Base-by-base conservation (phyloP, 2,113 vertebrate species). In the Rutilus rutilus region DNA sequence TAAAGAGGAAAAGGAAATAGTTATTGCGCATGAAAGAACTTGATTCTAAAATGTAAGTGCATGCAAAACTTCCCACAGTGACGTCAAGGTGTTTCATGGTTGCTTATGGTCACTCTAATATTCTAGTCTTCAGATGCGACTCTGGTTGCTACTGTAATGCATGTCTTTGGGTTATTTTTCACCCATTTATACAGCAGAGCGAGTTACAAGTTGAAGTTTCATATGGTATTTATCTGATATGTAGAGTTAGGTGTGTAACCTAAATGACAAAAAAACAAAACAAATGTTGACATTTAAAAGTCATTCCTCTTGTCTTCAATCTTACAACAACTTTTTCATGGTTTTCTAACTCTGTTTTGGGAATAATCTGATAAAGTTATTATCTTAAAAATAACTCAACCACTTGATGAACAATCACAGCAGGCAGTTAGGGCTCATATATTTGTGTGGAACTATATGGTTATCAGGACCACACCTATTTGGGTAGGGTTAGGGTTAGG, bases 371-470 rank as follows among this genome's bases (percentile, higher is more conserved):
- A 19, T n/a, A 45, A 30, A 23, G 23, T 64, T 45, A 25, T 64
- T 45, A 25, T 65, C 78, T 42, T 14, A 47, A 21, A 62, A 59
- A 60, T 15, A 79, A 25, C 10, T 23, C 10, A 17, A 42, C 33
- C 23, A 25, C 33, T 60, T 42, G 54, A 78, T 79, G 59, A 76
- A 27, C 23, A 78, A 64, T 17, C 1, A 12, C 60, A 75, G 42
- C n/a, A 52, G 52, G 5, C 23, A 79, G 60, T 92, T 92, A 60
- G 89, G 79, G 88, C 88, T 86, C 33, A 75, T 30, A 84, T 87
- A 78, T 86, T 45, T 27, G 25, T 88, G 86, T 87, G n/a, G n/a
- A n/a, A n/a, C n/a, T n/a, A n/a, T n/a, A n/a, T n/a, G n/a, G n/a
- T n/a, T n/a, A n/a, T n/a, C n/a, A n/a, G n/a, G n/a, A n/a, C n/a